Percentiles rank a stretch among this genome's conserved stretches.
phyloP scores from a whole-genome alignment of 2,113 vertebrate species.

The Peromyscus leucopus region DNA sequence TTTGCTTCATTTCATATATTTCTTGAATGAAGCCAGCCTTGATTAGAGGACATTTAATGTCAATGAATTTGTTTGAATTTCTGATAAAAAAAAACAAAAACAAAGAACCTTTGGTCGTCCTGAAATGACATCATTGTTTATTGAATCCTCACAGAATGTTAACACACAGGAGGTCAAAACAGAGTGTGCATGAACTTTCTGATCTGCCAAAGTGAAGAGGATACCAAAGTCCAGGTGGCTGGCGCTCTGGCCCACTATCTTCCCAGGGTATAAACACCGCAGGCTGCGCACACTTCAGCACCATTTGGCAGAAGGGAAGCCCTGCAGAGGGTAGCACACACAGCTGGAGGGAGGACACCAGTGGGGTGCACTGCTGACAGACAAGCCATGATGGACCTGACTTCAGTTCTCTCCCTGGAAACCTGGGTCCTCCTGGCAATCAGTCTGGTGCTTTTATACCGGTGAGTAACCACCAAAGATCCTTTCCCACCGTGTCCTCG shows the following conservation, averaged over 20 bases:
- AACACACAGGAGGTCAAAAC: not conserved
- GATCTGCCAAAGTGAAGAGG: not conserved
- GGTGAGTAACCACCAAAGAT: not conserved
- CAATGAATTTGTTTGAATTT: not conserved
- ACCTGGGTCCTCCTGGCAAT: not conserved
- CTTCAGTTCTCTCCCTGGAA: not conserved
- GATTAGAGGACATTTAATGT: not conserved
- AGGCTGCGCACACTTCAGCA: not conserved
- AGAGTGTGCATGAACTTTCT: not conserved
- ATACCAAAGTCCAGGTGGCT: not conserved
- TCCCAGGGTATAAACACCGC: not conserved
- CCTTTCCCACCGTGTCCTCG: not conserved
- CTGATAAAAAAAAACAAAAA: not conserved
- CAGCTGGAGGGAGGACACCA: not conserved
- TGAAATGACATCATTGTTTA: not conserved
- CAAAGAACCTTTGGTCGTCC: not conserved
- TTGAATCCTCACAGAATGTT: not conserved
- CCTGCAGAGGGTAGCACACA: not conserved
- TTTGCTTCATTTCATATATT: not conserved
- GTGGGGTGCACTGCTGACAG: not conserved
- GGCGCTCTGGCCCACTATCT: accelerated
- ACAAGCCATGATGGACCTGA: not conserved
- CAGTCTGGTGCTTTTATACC: not conserved
- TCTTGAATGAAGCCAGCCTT: not conserved
- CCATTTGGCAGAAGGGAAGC: not conserved